A percentile compares a stretch with the other conserved stretches of the same genome.
Conservation (phyloP, 2,797 vertebrate genomes). For the Rousettus madagascariensis region DNA sequence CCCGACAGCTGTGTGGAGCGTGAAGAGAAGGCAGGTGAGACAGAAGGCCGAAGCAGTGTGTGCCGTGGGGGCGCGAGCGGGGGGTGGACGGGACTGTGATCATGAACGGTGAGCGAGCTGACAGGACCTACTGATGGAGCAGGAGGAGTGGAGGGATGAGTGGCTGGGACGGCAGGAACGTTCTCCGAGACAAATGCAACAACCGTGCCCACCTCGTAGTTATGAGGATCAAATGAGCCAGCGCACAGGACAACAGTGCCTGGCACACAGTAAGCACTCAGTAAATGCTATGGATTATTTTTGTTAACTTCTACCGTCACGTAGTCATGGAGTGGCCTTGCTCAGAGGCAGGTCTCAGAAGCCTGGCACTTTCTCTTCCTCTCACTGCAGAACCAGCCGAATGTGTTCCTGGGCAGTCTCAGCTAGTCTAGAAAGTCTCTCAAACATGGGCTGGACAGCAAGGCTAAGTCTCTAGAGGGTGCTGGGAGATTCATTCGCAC, state of each 20-base stretch:
- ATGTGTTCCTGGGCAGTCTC: not conserved
- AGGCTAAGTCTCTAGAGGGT: not conserved
- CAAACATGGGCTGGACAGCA: not conserved
- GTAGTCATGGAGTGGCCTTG: not conserved
- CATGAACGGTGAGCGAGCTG: not conserved
- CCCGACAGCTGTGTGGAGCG: not conserved
- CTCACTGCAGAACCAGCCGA: not conserved
- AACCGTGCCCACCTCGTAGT: not conserved
- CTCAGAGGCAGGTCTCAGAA: not conserved
- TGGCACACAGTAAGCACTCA: not conserved
- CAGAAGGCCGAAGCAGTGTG: not conserved
- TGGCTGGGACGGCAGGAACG: not conserved
- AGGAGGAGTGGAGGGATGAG: not conserved
- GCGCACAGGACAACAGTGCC: not conserved
- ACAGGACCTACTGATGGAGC: not conserved
- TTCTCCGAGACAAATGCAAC: not conserved
- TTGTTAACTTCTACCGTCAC: not conserved
- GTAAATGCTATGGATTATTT: not conserved
- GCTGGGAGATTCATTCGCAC: not conserved
- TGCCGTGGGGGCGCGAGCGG: fast-evolving
- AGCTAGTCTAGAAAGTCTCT: not conserved
- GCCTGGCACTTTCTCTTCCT: not conserved
- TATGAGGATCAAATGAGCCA: not conserved
- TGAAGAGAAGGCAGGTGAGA: not conserved
- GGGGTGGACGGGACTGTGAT: not conserved